These are phyloP conservation scores for Drosophila kokeensis DNA, from an alignment of 2,888 invertebrate species.

Conservation along the genomic window DNA sequence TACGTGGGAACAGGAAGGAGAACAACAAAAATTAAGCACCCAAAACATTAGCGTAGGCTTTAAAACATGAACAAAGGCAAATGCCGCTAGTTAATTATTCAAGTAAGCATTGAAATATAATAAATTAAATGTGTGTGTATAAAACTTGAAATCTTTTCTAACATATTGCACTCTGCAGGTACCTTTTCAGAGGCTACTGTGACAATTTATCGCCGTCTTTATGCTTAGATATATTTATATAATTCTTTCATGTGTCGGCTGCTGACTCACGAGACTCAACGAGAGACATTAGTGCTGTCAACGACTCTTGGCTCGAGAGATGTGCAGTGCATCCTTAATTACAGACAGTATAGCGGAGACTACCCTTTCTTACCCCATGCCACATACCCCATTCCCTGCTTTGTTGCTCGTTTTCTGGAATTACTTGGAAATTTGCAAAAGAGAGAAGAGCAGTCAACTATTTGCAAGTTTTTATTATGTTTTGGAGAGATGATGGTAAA, in stretches of 20 bases:
- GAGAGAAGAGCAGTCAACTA: conserved; percentile 34
- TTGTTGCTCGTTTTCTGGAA: conserved; percentile 36
- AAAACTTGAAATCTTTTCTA: conserved; percentile 40
- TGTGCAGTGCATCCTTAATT: conserved; percentile 78
- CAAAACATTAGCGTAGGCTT: background rate
- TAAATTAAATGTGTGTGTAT: conserved; percentile 14
- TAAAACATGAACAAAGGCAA: conserved; percentile 23
- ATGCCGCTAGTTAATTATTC: conserved; percentile 45
- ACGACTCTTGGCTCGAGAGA: conserved; percentile 65
- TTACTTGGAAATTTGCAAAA: conserved; percentile 36
- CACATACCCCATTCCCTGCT: background rate
- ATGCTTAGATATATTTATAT: conserved; percentile 55
- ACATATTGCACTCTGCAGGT: conserved; percentile 58
- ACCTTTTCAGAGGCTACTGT: conserved; percentile 10
- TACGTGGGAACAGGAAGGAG: conserved; percentile 21
- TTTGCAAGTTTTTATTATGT: conserved; percentile 64
- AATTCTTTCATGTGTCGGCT: conserved; percentile 20
- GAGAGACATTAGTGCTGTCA: conserved; percentile 64
- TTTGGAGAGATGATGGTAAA: conserved; percentile 40
- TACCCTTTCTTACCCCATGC: conserved; percentile 12
- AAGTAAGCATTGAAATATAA: conserved; percentile 23
- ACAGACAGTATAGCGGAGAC: conserved; percentile 28
- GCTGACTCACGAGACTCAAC: conserved; percentile 60
- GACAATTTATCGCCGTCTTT: conserved; percentile 57
- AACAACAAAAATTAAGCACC: background rate